Conservation (phyloP, 1,140 invertebrate species). For the Pollicipes pollicipes region DNA sequence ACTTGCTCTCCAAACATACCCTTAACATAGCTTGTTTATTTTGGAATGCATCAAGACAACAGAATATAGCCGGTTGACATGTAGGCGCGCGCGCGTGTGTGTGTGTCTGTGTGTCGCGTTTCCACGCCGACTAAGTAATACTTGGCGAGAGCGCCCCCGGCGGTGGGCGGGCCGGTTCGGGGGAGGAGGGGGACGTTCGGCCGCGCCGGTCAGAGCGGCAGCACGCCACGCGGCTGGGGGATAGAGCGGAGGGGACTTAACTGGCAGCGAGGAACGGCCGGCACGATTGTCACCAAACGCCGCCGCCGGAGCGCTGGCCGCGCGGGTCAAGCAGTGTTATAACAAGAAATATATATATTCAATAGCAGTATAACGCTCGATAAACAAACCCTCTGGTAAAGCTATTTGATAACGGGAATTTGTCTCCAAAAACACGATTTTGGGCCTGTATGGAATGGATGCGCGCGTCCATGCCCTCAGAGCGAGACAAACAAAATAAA, state of each 20-base stretch:
- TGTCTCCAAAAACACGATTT: background rate
- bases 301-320: too few species aligned
- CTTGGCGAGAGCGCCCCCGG: too few species aligned
- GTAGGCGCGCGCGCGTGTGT: background rate
- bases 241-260: too few species aligned
- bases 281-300: background rate
- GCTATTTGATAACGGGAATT: background rate
- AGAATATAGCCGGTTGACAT: background rate
- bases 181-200: too few species aligned
- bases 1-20: too few species aligned
- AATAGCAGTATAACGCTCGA: background rate
- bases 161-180: too few species aligned
- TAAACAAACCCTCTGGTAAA: background rate
- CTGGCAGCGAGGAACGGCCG: too few species aligned
- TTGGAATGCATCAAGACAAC: slow-evolving; percentile 1
- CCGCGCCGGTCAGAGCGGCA: too few species aligned
- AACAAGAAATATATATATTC: background rate
- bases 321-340: background rate
- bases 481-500: background rate
- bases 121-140: background rate
- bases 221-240: too few species aligned
- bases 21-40: background rate
- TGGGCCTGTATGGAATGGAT: background rate
- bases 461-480: too few species aligned
- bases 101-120: background rate